Conservation (phyloP, 2,113 vertebrate species). For the Tetrax tetrax region DNA sequence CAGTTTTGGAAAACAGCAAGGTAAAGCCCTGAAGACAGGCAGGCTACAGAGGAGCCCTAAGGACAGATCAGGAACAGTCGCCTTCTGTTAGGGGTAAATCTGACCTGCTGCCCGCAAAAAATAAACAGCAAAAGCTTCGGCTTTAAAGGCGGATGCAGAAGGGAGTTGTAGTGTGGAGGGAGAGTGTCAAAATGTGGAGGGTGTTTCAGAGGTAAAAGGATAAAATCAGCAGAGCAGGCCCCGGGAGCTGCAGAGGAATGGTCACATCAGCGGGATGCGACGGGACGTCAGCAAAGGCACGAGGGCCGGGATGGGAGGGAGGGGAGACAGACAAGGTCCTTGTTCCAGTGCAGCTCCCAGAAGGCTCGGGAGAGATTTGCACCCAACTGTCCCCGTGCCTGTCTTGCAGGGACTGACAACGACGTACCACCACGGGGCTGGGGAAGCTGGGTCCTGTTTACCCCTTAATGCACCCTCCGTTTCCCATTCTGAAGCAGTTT, state of each 20-base stretch:
- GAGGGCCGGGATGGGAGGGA: background rate
- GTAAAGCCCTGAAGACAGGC: background rate
- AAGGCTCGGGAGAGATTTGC: background rate
- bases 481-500: background rate
- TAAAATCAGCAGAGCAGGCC: background rate
- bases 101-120: background rate
- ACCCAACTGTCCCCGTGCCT: background rate
- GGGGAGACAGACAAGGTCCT: background rate
- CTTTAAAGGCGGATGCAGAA: background rate
- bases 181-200: background rate
- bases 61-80: background rate
- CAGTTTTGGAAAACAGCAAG: background rate
- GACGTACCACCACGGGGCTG: accelerated
- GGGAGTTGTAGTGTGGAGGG: background rate
- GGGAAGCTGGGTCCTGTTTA: background rate
- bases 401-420: accelerated
- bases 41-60: background rate
- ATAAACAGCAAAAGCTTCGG: background rate
- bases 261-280: background rate
- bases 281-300: accelerated
- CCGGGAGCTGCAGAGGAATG: accelerated
- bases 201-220: background rate
- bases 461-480: background rate
- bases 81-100: slow-evolving; percentile 17
- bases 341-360: background rate